Conservation (phyloP, 2,797 vertebrate species). For the Peromyscus melanophrys region DNA sequence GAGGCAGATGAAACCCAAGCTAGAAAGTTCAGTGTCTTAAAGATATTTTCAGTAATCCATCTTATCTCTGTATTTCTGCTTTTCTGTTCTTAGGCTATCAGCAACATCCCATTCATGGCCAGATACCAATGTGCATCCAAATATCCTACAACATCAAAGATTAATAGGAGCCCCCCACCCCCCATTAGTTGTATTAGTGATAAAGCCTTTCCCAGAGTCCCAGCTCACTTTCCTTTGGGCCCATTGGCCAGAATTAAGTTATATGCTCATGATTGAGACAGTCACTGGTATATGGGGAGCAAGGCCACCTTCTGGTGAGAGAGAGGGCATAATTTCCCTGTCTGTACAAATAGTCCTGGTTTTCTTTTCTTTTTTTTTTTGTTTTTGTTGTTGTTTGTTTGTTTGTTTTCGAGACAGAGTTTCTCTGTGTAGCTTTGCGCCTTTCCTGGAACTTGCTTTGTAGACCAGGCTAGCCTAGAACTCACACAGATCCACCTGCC, state of each 20-base stretch:
- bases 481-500: no score
- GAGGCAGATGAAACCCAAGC: background rate
- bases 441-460: no score
- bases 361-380: no score
- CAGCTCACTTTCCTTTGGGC: background rate
- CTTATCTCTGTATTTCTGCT: constrained; percentile 2
- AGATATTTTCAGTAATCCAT: background rate
- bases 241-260: background rate
- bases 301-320: background rate
- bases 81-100: background rate
- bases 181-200: background rate
- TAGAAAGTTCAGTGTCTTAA: background rate
- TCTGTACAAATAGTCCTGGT: background rate
- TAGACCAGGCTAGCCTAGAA: no score
- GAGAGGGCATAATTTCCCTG: background rate
- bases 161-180: background rate
- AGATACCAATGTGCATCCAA: background rate
- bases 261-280: background rate
- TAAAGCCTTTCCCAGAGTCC: background rate
- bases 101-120: background rate
- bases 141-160: background rate
- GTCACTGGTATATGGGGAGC: background rate
- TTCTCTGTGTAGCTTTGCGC: no score
- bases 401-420: no score
- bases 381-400: no score